These are phyloP conservation scores for Huso huso DNA, from an alignment of 2,797 vertebrate genomes.

Conservation along the genomic window DNA sequence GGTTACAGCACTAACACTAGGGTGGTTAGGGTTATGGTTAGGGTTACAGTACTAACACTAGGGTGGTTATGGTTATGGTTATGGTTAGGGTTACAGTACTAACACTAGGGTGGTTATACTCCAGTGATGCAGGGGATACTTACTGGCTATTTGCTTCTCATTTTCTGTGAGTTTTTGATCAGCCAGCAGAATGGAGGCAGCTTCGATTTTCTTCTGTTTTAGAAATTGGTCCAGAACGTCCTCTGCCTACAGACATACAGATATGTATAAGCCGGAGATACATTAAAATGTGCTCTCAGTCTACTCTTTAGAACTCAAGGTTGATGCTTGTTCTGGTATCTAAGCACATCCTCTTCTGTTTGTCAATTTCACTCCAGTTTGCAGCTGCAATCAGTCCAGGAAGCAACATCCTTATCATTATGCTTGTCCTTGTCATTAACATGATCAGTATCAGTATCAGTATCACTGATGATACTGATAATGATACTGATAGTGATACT, in stretches of 20 bases:
- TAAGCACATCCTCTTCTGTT: too few species aligned
- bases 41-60: too few species aligned
- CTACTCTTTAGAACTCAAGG: too few species aligned
- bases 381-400: background rate
- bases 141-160: constrained; percentile 30
- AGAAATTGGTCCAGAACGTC: constrained; percentile 30
- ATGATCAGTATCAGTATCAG: background rate
- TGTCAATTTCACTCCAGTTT: too few species aligned
- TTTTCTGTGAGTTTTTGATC: constrained; percentile 29
- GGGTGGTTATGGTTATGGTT: background rate
- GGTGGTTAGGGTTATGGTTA: too few species aligned
- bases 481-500: too few species aligned
- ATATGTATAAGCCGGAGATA: background rate
- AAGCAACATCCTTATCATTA: background rate
- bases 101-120: background rate
- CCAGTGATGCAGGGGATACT: background rate
- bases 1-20: too few species aligned
- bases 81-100: background rate
- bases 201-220: constrained; percentile 22
- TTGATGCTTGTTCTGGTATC: too few species aligned
- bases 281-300: background rate
- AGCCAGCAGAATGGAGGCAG: constrained; percentile 27
- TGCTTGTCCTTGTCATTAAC: too few species aligned
- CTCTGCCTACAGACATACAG: constrained; percentile 26
- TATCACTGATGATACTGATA: too few species aligned